Conservation (phyloP, 2,113 vertebrate genomes). For the Axis porcinus region DNA sequence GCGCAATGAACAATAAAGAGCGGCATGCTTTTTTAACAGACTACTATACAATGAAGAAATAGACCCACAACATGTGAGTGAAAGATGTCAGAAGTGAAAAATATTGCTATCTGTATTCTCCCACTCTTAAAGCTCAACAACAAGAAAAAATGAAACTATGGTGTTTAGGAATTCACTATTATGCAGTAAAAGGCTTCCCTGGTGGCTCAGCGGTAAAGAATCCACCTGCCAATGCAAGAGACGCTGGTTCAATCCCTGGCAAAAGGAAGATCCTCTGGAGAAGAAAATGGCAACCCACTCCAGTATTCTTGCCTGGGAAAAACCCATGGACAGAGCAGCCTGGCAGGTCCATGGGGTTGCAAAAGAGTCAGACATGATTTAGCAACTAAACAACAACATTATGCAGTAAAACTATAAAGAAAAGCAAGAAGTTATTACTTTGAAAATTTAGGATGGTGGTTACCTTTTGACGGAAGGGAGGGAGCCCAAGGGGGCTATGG, state of each 20-base stretch:
- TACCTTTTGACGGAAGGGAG: not conserved
- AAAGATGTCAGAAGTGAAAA: not conserved
- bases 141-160: not conserved
- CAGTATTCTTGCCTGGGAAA: not conserved
- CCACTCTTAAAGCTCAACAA: not conserved
- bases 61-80: not conserved
- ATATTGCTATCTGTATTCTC: not conserved
- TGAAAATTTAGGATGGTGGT: not conserved
- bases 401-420: not conserved
- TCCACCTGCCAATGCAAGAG: not conserved
- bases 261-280: not conserved
- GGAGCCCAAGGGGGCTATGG: not conserved
- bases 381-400: not conserved
- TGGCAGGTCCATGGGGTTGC: not conserved
- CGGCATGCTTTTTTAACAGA: not conserved
- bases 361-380: not conserved
- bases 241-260: not conserved
- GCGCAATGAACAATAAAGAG: not conserved
- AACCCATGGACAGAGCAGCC: not conserved
- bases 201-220: not conserved
- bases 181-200: not conserved
- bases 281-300: not conserved
- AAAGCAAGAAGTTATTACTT: not conserved
- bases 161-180: not conserved
- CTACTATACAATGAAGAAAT: not conserved